Evolutionary conservation across 2,113 vertebrate species (phyloP).

Genomic region (Mionectes macconnelli): DNA sequence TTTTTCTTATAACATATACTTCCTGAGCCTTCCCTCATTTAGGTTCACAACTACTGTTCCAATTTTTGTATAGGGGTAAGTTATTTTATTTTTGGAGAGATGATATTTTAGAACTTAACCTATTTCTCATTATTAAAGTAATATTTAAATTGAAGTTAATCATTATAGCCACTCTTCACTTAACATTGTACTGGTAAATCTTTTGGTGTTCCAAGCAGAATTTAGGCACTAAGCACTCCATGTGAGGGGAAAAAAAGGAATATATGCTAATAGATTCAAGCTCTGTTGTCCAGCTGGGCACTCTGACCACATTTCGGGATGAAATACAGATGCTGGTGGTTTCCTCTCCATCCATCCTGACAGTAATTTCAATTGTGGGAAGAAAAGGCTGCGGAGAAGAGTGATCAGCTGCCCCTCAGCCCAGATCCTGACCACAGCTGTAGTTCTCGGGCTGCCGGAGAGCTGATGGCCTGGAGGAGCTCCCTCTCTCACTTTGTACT

Average conservation of each 20-base stretch:
- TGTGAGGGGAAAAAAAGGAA: background rate
- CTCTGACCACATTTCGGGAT: background rate
- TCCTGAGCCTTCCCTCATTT: background rate
- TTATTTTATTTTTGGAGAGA: background rate
- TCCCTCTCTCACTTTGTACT: background rate
- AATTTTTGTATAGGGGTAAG: background rate
- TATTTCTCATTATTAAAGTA: background rate
- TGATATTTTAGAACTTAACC: background rate
- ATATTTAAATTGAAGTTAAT: background rate
- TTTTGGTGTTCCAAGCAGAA: background rate
- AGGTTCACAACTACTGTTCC: background rate
- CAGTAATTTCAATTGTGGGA: background rate
- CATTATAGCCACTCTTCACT: background rate
- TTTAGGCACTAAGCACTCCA: background rate
- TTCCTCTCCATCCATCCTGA: background rate
- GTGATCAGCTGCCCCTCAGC: background rate
- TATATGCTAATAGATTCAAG: background rate
- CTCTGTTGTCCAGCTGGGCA: background rate
- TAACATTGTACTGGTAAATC: background rate
- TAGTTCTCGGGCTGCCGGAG: rapidly evolving
- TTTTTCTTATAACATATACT: background rate
- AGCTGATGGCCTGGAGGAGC: background rate
- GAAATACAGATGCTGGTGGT: background rate
- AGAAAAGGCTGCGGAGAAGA: background rate
- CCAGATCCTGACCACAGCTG: background rate